Evolutionary conservation across 2,113 vertebrate species (phyloP).

Genomic region (Hemibagrus wyckioides): DNA sequence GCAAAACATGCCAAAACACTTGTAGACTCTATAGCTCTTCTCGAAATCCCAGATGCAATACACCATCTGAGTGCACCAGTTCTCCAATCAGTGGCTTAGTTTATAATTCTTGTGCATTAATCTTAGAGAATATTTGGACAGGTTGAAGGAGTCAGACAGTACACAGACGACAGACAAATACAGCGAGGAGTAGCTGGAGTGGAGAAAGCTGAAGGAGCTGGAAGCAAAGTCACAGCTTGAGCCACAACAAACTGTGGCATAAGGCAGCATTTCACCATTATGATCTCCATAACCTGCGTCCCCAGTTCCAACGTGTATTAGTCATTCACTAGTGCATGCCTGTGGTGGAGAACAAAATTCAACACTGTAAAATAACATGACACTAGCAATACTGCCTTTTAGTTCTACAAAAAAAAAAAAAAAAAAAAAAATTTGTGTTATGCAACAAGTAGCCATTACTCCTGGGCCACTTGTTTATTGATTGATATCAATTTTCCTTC

Average conservation of each 20-base stretch:
- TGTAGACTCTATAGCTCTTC: background rate
- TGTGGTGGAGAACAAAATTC: background rate
- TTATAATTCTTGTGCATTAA: constrained; percentile 21
- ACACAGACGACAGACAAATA: background rate
- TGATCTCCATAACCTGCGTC: constrained; percentile 46
- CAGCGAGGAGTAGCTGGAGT: background rate
- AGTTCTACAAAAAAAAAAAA: too few relatives aligned
- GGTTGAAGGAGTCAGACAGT: background rate
- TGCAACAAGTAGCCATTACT: constrained; percentile 26
- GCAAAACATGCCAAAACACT: background rate
- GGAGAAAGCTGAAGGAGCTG: background rate
- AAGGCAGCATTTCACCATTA: constrained; percentile 54
- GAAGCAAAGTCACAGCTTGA: constrained; percentile 23
- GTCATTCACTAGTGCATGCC: constrained; percentile 39
- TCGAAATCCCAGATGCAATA: background rate
- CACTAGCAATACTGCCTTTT: background rate
- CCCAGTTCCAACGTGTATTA: constrained; percentile 56
- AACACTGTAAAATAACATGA: background rate
- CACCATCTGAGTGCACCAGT: background rate
- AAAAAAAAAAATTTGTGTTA: background rate
- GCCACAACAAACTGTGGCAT: constrained; percentile 45
- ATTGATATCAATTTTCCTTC: too few relatives aligned
- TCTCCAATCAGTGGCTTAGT: background rate
- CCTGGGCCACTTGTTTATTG: constrained; percentile 14
- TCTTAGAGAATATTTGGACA: background rate